These are phyloP conservation scores for Nycticebus coucang DNA, from an alignment of 2,113 vertebrate species.

Conservation along the genomic window DNA sequence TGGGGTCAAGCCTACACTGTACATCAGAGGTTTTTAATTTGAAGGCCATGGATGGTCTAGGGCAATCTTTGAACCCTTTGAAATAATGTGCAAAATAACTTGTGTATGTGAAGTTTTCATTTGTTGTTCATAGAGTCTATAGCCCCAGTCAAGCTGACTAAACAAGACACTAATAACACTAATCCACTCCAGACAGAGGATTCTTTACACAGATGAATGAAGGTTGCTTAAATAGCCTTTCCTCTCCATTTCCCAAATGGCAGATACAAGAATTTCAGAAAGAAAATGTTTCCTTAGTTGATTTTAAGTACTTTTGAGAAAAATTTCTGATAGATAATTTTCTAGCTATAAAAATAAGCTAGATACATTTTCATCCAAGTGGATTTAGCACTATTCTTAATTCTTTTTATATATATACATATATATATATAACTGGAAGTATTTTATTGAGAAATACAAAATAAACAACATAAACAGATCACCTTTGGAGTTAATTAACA, in stretches of 20 bases:
- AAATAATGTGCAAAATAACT: not conserved
- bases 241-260: not conserved
- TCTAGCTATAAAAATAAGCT: constrained; percentile 31
- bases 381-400: not conserved
- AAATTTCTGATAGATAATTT: constrained; percentile 36
- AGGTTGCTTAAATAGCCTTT: not conserved
- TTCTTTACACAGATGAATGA: not conserved
- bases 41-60: not conserved
- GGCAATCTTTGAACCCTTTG: not conserved
- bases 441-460: no score
- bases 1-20: not conserved
- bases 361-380: not conserved
- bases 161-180: not conserved
- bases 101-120: not conserved
- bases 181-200: not conserved
- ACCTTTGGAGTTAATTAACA: no score
- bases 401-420: no score
- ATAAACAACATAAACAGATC: no score
- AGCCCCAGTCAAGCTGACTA: not conserved
- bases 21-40: not conserved
- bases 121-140: not conserved
- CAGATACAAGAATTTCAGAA: constrained; percentile 8
- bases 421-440: no score
- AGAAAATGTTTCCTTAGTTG: constrained; percentile 17
- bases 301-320: constrained; percentile 43